Percentiles rank a stretch among this genome's conserved stretches.
phyloP scores from a whole-genome alignment of 2,113 vertebrate genomes.

The Struthidea cinerea region DNA sequence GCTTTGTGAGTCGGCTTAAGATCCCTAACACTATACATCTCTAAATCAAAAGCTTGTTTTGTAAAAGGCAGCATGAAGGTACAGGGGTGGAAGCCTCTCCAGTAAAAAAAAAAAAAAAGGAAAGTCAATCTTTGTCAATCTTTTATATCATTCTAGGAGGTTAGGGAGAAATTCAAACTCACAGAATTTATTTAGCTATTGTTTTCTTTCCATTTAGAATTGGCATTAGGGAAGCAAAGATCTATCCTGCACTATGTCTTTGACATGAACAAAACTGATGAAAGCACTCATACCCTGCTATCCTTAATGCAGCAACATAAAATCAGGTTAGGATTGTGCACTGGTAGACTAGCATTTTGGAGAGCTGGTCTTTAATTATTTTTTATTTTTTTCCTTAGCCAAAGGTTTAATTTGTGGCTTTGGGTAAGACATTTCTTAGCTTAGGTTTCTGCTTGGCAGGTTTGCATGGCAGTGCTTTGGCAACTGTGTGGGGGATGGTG shows the following conservation, averaged over 20 bases:
- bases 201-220: background rate
- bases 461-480: background rate
- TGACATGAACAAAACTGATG: background rate
- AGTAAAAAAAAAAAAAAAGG: background rate
- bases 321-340: background rate
- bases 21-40: background rate
- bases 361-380: background rate
- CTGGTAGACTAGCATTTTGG: background rate
- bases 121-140: background rate
- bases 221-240: background rate
- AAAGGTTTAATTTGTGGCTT: background rate
- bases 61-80: background rate
- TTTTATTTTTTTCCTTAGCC: background rate
- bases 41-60: background rate
- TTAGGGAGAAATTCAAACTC: background rate
- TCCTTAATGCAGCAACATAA: background rate
- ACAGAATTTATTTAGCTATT: background rate
- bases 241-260: background rate
- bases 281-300: rapidly evolving
- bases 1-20: background rate
- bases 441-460: background rate
- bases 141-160: background rate
- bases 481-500: rapidly evolving
- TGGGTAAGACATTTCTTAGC: background rate
- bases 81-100: background rate